Evolutionary conservation across 2,888 invertebrate species (phyloP), one percentile per base, ranked within the genome.

Genomic region (Amphipoea oculea): DNA sequence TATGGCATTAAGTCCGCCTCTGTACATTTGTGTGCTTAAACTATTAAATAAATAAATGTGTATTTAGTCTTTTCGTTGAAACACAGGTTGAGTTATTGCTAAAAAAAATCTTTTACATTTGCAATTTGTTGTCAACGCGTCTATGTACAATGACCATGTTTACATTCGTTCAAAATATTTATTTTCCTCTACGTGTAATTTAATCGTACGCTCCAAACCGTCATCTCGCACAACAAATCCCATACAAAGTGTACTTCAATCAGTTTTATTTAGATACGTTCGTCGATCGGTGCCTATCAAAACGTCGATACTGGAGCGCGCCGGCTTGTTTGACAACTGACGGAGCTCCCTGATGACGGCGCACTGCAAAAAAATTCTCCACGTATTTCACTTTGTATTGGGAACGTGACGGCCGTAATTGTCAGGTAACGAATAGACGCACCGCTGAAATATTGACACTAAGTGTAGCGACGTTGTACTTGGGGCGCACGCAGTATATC

Each of bases 361-460:
- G 80, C 76, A 81, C 60, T 73, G 77, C 79, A 83, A 84, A 89
- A 89, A 89, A 84, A 82, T 0, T 77, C 79, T 82, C 57, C 73
- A 78, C 82, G 77, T 73, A 86, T 88, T 86, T 83, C 88, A 85
- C 86, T 86, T 85, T 87, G 74, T 88, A 81, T 83, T 78, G 67
- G 76, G 81, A 76, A 74, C 78, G 82, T 83, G 86, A 87, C 88
- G 73, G 54, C 76, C 78, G 90, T 89, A 89, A 89, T 89, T 89
- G 89, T 89, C 89, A 89, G 89, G 82, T 89, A 87, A 89, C 90
- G 87, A 90, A 85, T 79, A 86, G 83, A 81, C 76, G 79, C 76
- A 79, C 72, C 71, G 74, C 54, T 77, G 75, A 86, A 89, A 85
- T 89, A 90, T 89, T 87, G 82, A 88, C 82, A 78, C 68, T 62